Percentiles rank a stretch among this genome's conserved stretches.
phyloP scores from a whole-genome alignment of 1,140 invertebrate species.

The Akabosia matsudoensis region DNA sequence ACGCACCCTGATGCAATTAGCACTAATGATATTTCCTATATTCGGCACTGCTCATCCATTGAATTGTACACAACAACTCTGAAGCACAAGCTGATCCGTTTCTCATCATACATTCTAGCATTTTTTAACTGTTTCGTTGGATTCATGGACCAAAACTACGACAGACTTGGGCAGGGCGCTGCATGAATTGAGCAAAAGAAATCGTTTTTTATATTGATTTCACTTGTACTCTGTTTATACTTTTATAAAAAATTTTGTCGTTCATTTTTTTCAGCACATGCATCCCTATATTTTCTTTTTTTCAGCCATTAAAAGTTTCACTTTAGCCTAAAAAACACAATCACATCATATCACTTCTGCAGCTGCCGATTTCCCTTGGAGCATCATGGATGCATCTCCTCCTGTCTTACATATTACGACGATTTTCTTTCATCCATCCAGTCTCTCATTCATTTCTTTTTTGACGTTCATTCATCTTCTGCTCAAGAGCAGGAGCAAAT shows the following conservation, averaged over 20 bases:
- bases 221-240: background rate
- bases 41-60: background rate
- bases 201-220: no score
- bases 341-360: background rate
- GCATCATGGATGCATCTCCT: background rate
- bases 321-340: background rate
- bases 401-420: background rate
- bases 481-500: no score
- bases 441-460: conserved; percentile 2
- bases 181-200: no score
- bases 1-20: conserved; percentile 3
- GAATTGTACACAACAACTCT: background rate
- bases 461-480: conserved; percentile 2
- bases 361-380: conserved; percentile 17
- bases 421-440: background rate
- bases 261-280: no score
- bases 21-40: background rate
- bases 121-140: background rate
- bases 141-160: background rate
- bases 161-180: no score
- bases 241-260: no score
- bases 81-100: background rate
- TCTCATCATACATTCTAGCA: background rate
- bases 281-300: background rate
- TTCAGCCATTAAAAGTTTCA: background rate